These are phyloP conservation scores for Acanthurus tractus DNA, from an alignment of 2,797 vertebrate genomes.

Conservation along the genomic window DNA sequence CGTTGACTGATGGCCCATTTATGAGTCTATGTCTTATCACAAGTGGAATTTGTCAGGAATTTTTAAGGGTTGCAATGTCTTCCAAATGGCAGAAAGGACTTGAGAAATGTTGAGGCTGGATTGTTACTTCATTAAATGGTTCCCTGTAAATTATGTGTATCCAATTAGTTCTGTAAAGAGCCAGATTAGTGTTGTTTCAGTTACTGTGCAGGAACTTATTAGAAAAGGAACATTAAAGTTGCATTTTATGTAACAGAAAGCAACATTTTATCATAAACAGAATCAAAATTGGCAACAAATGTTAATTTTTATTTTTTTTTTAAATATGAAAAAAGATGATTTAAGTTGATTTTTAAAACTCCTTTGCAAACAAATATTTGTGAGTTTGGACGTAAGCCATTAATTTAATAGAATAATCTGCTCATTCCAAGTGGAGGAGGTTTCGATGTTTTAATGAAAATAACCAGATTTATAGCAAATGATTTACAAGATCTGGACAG, in stretches of 20 bases:
- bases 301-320: background rate
- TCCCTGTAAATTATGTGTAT: background rate
- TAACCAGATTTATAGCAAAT: slow-evolving; percentile 14
- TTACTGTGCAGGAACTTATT: background rate
- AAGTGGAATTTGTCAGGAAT: background rate
- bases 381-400: background rate
- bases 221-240: background rate
- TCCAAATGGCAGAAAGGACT: background rate
- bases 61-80: background rate
- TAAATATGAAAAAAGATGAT: too few species aligned
- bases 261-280: too few species aligned
- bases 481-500: slow-evolving; percentile 11
- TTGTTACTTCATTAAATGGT: background rate
- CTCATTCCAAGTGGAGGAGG: background rate
- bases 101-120: background rate
- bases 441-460: slow-evolving; percentile 4
- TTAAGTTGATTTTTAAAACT: background rate
- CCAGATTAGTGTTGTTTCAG: background rate
- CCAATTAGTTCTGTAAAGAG: background rate
- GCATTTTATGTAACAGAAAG: background rate
- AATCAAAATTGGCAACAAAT: background rate
- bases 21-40: background rate
- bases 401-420: background rate
- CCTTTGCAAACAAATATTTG: background rate
- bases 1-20: background rate